Evolutionary conservation across 1,140 invertebrate genomes (phyloP).

Genomic region (Camponotus pennsylvanicus): DNA sequence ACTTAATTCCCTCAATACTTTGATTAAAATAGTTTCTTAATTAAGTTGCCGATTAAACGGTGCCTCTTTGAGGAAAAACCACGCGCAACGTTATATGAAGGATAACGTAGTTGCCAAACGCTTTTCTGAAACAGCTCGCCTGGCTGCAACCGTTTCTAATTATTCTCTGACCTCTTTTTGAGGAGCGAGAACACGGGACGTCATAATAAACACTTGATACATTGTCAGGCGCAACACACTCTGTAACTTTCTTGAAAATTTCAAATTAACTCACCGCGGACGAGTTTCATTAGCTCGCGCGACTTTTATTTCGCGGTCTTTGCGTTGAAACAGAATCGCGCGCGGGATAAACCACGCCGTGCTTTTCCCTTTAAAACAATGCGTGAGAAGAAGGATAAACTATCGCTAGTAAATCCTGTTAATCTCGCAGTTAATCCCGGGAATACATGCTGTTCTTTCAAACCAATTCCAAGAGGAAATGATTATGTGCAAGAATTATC

Average conservation of each 20-base stretch:
- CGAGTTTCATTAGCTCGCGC: slow-evolving; percentile 30
- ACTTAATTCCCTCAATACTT: slow-evolving; percentile 30
- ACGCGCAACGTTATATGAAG: slow-evolving; percentile 28
- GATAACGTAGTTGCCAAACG: slow-evolving; percentile 8
- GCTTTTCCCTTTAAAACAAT: slow-evolving; percentile 39
- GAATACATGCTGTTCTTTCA: not conserved
- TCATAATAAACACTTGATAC: slow-evolving; percentile 45
- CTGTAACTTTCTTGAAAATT: slow-evolving; percentile 54
- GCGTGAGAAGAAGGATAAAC: slow-evolving; percentile 2
- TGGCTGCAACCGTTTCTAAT: slow-evolving; percentile 39
- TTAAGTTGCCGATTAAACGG: slow-evolving; percentile 45
- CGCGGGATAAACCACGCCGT: not conserved
- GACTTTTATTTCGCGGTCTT: slow-evolving; percentile 28
- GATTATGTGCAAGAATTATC: not conserved
- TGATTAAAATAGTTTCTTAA: slow-evolving; percentile 60
- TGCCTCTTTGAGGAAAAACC: slow-evolving; percentile 16
- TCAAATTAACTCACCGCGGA: slow-evolving; percentile 37
- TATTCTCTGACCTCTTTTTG: slow-evolving; percentile 51
- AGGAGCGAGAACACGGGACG: slow-evolving; percentile 26
- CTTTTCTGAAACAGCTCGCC: slow-evolving; percentile 27
- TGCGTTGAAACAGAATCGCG: slow-evolving; percentile 24
- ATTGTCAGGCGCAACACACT: slow-evolving; percentile 39
- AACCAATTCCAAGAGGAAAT: not conserved
- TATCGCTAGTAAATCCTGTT: slow-evolving; percentile 13
- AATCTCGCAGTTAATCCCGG: not conserved